These are phyloP conservation scores for Fistularia commersonii DNA, from an alignment of 2,797 vertebrate genomes.

Conservation along the genomic window DNA sequence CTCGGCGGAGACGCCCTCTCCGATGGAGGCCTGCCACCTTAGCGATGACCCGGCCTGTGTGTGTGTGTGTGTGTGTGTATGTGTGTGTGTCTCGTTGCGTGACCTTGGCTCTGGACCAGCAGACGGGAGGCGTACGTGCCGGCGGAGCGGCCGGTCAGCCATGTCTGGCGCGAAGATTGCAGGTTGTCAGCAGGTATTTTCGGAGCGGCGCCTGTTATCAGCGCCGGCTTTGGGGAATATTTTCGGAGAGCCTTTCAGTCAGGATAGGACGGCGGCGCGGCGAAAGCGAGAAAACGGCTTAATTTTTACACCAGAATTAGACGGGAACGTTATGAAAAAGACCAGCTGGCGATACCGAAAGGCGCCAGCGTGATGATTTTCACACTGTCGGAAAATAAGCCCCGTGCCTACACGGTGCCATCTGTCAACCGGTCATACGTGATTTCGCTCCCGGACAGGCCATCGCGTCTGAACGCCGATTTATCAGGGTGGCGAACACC, in stretches of 20 bases:
- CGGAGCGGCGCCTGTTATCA: constrained; percentile 42
- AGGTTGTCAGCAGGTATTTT: constrained; percentile 59
- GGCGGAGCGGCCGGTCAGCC: constrained; percentile 11
- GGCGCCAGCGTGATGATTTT: constrained; percentile 68
- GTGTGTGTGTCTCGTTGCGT: too few species aligned
- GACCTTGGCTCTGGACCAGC: constrained; percentile 49
- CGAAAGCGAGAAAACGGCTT: constrained; percentile 50
- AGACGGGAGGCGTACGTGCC: constrained; percentile 13
- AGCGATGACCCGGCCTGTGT: constrained; percentile 9
- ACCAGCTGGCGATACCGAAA: constrained; percentile 68
- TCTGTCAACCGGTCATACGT: constrained; percentile 72
- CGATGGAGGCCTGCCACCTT: constrained; percentile 10
- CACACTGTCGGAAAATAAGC: constrained; percentile 74
- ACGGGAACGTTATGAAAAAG: constrained; percentile 53
- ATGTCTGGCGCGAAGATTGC: constrained; percentile 40
- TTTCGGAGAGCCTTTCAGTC: constrained; percentile 34
- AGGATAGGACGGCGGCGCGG: constrained; percentile 31
- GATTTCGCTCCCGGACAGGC: constrained; percentile 36
- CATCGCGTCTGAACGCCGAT: constrained; percentile 40
- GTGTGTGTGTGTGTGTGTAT: too few species aligned
- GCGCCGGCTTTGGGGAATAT: constrained; percentile 28
- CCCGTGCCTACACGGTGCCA: constrained; percentile 71
- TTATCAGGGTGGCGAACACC: constrained; percentile 5
- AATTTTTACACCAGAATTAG: constrained; percentile 50
- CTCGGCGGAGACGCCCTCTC: constrained; percentile 24